A percentile compares a stretch with the other conserved stretches of the same genome.
These are phyloP conservation scores for Camponotus pennsylvanicus DNA, from an alignment of 1,140 invertebrate genomes.

Conservation along the genomic window DNA sequence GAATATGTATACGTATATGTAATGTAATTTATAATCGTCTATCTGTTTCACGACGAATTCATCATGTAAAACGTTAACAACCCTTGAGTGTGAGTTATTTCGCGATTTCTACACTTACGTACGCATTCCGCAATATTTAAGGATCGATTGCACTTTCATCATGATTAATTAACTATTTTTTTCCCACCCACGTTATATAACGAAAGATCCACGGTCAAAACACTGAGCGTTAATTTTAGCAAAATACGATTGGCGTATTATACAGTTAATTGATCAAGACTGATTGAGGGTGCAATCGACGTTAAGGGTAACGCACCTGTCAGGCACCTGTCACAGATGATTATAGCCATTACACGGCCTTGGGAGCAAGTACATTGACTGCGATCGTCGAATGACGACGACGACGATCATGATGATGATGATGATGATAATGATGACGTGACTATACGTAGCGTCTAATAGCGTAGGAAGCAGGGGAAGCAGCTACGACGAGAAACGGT, in stretches of 20 bases:
- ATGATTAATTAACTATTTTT: slow-evolving; percentile 10
- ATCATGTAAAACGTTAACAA: not conserved
- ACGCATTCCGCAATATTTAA: not conserved
- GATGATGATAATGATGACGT: not conserved
- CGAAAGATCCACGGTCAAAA: not conserved
- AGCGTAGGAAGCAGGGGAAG: not conserved
- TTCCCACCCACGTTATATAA: not conserved
- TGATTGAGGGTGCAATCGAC: not conserved
- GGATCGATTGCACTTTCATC: not conserved
- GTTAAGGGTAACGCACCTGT: slow-evolving; percentile 1
- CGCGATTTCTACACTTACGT: not conserved
- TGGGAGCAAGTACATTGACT: not conserved
- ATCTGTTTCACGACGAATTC: too few relatives aligned
- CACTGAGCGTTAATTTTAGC: not conserved
- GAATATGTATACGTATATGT: too few relatives aligned
- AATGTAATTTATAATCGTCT: too few relatives aligned
- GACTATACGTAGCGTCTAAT: not conserved
- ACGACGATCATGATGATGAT: too few relatives aligned
- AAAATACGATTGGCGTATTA: not conserved
- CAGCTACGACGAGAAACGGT: slow-evolving; percentile 80
- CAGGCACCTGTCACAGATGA: slow-evolving; percentile 10
- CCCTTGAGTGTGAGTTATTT: not conserved
- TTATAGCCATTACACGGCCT: not conserved
- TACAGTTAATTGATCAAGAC: slow-evolving; percentile 15
- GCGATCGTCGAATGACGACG: not conserved